Base-by-base conservation (phyloP, 53 echinoderm and acorn worm genomes). In the Paelopatides confundens region DNA sequence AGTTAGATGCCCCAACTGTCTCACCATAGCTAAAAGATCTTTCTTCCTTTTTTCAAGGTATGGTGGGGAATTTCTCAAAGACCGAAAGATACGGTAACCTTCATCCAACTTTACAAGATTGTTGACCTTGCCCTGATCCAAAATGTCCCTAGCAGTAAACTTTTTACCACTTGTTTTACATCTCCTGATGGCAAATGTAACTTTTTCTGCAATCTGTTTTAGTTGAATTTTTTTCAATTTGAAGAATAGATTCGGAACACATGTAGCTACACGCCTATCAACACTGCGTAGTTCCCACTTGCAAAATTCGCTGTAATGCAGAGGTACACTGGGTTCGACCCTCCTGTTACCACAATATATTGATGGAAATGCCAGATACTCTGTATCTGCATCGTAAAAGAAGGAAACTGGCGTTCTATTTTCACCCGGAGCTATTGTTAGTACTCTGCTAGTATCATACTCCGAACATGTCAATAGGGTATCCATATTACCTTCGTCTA, bases 241-340 rank as follows among this genome's bases (percentile, higher is more conserved):
- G 5, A 89, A 86, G 31, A 86, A 90, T 2, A 90, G 37, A 33
- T 90, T 90, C 12, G 79, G 66, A 31, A 90, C 35, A 31, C 63
- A 79, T 17, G 2, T 86, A 48, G 90, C 90, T 26, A 49, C 36
- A 0, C 89, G 47, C 67, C 89, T 82, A 38, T 89, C 82, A 62
- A 35, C 18, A 39, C 28, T 40, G 2, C 89, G 11, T 14, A 89
- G 29, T 89, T 89, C 89, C 17, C 8, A 82, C 23, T 82, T 89
- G 32, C 66, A 77, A 24, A 79, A 35, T 14, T 54, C 40, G 37
- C 87, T 78, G 33, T 62, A 87, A 12, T 29, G 62, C 23, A 87
- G 49, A 27, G 15, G 7, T 13, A 2, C 3, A 29, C 5, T 17
- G 3, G 35, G 35, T 2, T 87, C 63, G 34, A 32, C 17, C 32